Base-by-base conservation (phyloP, 2,888 invertebrate species). In the Agrotis segetum region DNA sequence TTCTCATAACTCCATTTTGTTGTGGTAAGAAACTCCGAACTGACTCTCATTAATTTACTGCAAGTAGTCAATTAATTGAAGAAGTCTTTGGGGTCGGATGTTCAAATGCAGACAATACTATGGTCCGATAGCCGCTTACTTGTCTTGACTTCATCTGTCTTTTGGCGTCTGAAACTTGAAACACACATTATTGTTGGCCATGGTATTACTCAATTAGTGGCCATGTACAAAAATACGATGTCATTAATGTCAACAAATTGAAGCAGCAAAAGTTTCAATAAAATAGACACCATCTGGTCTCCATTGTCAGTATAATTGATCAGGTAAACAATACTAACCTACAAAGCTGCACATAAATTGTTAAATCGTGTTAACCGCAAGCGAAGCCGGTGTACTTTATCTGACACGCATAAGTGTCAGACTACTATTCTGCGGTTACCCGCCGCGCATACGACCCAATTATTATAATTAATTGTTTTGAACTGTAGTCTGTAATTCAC, bases 391-490 rank as follows among this genome's bases (percentile, higher is more conserved):
- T 72, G 63, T 80, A 78, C 77, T 85, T 85, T 76, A 85, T 85
- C 77, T 76, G 75, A 63, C 80, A 85, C 87, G 79, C 78, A 78
- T 82, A 67, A 74, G 77, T 80, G 83, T 80, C 81, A 72, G 68
- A 74, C 77, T 70, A 60, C 69, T 67, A 72, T 81, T 82, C 75
- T 88, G 88, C 85, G 90, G 91, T 87, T 86, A 85, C 85, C 85
- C 87, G 80, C 87, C 76, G 77, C 71, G 82, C 82, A 86, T 82
- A 77, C 87, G 87, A 89, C 90, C 90, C 80, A 87, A 88, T 88
- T 88, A 88, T 71, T 80, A 79, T 86, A 87, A 87, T 85, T 81
- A 74, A 83, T 85, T 77, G 77, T 70, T 79, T 79, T 76, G 21
- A 75, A 79, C 71, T 24, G 75, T n/a, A n/a, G n/a, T n/a, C n/a